Base-by-base conservation (phyloP, 1,140 invertebrate species). In the Nasonia vitripennis region DNA sequence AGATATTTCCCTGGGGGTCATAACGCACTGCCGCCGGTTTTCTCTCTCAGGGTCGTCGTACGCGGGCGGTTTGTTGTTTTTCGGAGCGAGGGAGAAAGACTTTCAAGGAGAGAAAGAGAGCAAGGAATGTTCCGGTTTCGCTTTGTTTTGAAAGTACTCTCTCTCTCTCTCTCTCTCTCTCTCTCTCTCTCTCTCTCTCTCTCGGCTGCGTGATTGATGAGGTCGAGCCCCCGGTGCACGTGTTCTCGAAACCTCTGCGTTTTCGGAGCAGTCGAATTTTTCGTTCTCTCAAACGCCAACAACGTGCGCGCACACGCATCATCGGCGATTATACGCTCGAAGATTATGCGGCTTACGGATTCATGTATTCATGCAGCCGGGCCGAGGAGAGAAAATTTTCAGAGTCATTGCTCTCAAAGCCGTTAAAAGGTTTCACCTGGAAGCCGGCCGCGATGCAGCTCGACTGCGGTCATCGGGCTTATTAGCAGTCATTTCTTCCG, bases 1-100 rank as follows among this genome's bases (percentile, higher is more conserved):
- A 62, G 31, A 37, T 23, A 83, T 81, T 87, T 85, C 77, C 74
- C 51, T 70, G 2, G 55, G 75, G 83, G 12, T 62, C 51, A 51
- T 77, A 17, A 31, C 23, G 23, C 10, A 11, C 34, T 1, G 27
- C 34, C 27, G n/a, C 23, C 11, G n/a, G 23, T n/a, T 27, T 10
- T 78, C 23, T 11, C 27, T 55, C 45, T 78, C 75, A 55, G 45
- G 45, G 75, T 78, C 75, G 75, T 78, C 20, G 75, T 78, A 78
- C 45, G 74, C 27, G 70, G 70, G 11, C 11, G 70, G 70, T 37
- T 73, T 73, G 27, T 73, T 37, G 70, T 34, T n/a, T 73, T 73
- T 73, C 27, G 27, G 34, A 37, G n/a, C 68, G 9, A 31, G 34
- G 17, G 9, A 34, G 27, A 2, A 27, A 73, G 27, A 62, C 55